Evolutionary conservation across 2,113 vertebrate species (phyloP), one percentile per base, ranked within the genome.

Genomic region (Tachycineta bicolor): DNA sequence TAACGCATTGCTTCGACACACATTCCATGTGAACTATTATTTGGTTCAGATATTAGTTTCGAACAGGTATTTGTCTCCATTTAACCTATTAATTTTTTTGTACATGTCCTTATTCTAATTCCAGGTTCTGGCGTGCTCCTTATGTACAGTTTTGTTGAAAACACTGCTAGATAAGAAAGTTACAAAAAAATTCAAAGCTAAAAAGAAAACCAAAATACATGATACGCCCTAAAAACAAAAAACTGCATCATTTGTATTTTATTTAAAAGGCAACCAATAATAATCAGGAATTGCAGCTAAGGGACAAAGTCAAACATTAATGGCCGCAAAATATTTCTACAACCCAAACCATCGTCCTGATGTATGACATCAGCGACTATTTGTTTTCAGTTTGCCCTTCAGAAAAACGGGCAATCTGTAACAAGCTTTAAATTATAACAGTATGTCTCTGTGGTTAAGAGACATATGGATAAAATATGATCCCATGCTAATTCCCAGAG

Each of bases 21-120:
- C 14, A 1, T 33, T n/a, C 46, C 2, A 0, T 2, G 14, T 29
- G 55, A 69, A 22, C 20, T 15, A 0, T 12, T 12, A 5, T 44
- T 65, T 75, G 39, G 15, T 34, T 73, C 37, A 44, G 26, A 43
- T 5, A 7, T 4, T n/a, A 39, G 12, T 21, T 79, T 74, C 67
- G 39, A 37, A 24, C 15, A 41, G 37, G n/a, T 33, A 4, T 56
- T 59, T 29, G 3, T 62, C 47, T 33, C 43, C 41, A 0, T 25
- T 44, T 33, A 50, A 41, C 5, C 13, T 9, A 1, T 44, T 62
- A 9, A 2, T 22, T 14, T 25, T 62, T 79, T 31, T 2, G 0
- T 18, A 10, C 2, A 0, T 5, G 10, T 24, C n/a, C 41, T 64
- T 28, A 12, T 12, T 44, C 33, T 44, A n/a, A 47, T 74, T 83